Percentiles rank a stretch among this genome's conserved stretches.
phyloP scores from a whole-genome alignment of 2,113 vertebrate genomes.

The Nibea albiflora region DNA sequence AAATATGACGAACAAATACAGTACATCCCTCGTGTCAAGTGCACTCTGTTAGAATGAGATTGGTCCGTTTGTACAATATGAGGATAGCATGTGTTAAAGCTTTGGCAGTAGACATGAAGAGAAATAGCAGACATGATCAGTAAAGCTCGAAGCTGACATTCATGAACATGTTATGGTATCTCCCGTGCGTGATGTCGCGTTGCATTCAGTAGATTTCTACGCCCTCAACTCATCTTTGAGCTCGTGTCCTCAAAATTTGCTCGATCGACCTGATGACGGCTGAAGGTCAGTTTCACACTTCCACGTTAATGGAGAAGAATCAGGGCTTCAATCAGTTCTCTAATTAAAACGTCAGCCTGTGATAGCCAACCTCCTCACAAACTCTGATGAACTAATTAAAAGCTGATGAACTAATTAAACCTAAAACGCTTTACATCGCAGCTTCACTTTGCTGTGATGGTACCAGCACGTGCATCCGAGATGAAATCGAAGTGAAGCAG shows the following conservation, averaged over 20 bases:
- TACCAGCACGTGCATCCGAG: background rate
- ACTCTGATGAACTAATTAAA: slow-evolving; percentile 42
- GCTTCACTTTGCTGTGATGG: slow-evolving; percentile 22
- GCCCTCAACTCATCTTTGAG: background rate
- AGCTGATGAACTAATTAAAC: slow-evolving; percentile 32
- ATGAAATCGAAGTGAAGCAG: background rate
- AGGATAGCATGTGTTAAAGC: slow-evolving; percentile 8
- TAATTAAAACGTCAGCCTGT: slow-evolving; percentile 46
- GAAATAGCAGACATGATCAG: background rate
- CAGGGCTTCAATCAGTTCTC: slow-evolving; percentile 8
- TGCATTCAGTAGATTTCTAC: background rate
- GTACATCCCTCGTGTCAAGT: background rate
- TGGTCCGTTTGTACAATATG: slow-evolving; percentile 8
- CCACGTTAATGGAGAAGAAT: slow-evolving; percentile 3
- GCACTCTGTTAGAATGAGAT: background rate
- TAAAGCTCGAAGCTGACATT: background rate
- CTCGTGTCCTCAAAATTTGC: too few relatives aligned
- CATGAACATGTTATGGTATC: background rate
- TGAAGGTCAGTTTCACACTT: slow-evolving; percentile 27
- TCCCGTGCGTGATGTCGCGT: background rate
- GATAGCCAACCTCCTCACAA: background rate
- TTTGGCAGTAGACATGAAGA: slow-evolving; percentile 53
- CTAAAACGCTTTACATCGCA: slow-evolving; percentile 3
- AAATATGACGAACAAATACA: background rate
- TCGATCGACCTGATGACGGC: background rate